Evolutionary conservation across 2,888 invertebrate species (phyloP).

Genomic region (Leptopilina drosophilae): DNA sequence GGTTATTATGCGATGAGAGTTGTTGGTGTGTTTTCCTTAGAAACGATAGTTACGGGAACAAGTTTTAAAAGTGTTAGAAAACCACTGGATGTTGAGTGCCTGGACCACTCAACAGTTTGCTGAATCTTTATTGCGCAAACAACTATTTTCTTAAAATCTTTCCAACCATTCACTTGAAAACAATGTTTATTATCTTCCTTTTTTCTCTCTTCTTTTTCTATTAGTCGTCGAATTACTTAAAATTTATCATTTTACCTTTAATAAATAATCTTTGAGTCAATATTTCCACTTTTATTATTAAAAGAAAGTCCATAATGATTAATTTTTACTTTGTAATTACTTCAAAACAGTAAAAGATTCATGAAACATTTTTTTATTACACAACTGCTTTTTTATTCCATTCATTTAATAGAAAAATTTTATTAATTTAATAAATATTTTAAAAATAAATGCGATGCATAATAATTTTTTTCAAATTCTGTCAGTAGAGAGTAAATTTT

Average conservation of each 20-base stretch:
- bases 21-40: constrained; percentile 50
- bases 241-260: not conserved
- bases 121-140: constrained; percentile 60
- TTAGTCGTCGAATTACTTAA: constrained; percentile 42
- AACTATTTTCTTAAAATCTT: constrained; percentile 56
- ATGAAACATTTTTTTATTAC: too few relatives aligned
- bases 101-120: constrained; percentile 52
- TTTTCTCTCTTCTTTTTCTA: not conserved
- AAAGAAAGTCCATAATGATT: too few relatives aligned
- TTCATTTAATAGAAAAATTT: too few relatives aligned
- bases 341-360: too few relatives aligned
- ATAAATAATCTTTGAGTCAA: not conserved
- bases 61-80: constrained; percentile 62
- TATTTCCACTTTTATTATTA: too few relatives aligned
- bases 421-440: too few relatives aligned
- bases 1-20: constrained; percentile 46
- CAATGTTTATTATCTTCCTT: constrained; percentile 54
- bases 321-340: too few relatives aligned
- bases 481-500: too few relatives aligned
- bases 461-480: too few relatives aligned
- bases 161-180: constrained; percentile 42
- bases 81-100: constrained; percentile 41
- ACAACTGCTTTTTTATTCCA: too few relatives aligned
- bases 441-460: too few relatives aligned
- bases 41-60: constrained; percentile 52